A percentile compares a stretch with the other conserved stretches of the same genome.
These are phyloP conservation scores for Colletes collaris DNA, from an alignment of 2,888 invertebrate species.

Conservation along the genomic window DNA sequence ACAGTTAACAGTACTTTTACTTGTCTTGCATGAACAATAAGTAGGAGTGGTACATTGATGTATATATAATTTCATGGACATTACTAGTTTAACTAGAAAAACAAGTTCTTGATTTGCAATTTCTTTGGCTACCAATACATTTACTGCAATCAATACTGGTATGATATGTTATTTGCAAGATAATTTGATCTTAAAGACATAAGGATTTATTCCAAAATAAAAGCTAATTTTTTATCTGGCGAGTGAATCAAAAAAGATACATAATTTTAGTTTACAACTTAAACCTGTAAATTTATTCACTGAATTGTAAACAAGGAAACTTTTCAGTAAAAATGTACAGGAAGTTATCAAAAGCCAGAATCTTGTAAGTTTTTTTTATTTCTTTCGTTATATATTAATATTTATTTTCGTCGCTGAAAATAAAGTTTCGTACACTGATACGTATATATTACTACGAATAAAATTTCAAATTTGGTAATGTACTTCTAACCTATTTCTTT, in stretches of 20 bases:
- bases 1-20: conserved; percentile 56
- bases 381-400: not conserved
- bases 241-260: too few species aligned
- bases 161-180: conserved; percentile 23
- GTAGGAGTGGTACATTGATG: conserved; percentile 71
- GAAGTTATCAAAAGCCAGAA: not conserved
- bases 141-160: conserved; percentile 13
- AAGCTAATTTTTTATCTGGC: not conserved
- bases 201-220: not conserved
- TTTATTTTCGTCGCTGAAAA: not conserved
- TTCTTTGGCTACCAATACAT: conserved; percentile 44
- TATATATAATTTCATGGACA: conserved; percentile 73
- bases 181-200: not conserved
- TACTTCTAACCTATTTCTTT: conserved; percentile 71
- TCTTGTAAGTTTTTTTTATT: not conserved
- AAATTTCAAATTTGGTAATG: conserved; percentile 42
- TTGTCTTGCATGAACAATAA: conserved; percentile 59
- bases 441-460: not conserved
- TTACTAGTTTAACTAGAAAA: conserved; percentile 71
- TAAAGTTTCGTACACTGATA: not conserved
- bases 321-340: not conserved
- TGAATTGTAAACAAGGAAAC: not conserved
- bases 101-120: conserved; percentile 72
- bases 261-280: not conserved
- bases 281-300: not conserved